Evolutionary conservation across 2,113 vertebrate genomes (phyloP).

Genomic region (Lota lota): DNA sequence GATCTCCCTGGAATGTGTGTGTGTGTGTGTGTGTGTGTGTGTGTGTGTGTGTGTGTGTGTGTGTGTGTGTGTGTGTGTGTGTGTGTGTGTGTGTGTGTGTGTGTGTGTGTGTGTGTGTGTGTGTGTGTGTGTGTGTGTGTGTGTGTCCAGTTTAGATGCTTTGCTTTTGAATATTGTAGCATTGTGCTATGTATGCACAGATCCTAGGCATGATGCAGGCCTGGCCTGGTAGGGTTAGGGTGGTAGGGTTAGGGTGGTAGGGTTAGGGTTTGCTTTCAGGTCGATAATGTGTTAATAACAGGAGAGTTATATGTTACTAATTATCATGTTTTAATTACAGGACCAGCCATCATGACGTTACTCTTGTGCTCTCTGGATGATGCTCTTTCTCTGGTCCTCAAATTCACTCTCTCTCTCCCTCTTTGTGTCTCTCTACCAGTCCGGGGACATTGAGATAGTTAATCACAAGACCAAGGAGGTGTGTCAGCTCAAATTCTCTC

Average conservation of each 20-base stretch:
- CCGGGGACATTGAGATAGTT: slow-evolving; percentile 95
- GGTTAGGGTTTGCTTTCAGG: too few species aligned
- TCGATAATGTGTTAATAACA: too few species aligned
- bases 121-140: slow-evolving; percentile 1
- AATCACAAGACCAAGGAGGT: slow-evolving; percentile 96
- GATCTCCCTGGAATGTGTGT: slow-evolving; percentile 4
- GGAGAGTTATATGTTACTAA: too few species aligned
- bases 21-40: slow-evolving; percentile 12
- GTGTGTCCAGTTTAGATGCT: neutral
- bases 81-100: neutral
- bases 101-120: neutral
- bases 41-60: neutral
- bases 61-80: neutral
- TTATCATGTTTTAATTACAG: too few species aligned
- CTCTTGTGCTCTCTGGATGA: too few species aligned
- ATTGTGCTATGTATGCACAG: too few species aligned
- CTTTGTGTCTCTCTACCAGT: slow-evolving; percentile 64
- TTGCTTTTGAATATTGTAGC: neutral
- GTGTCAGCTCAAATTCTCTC: slow-evolving; percentile 96
- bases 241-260: too few species aligned
- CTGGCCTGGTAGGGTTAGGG: too few species aligned
- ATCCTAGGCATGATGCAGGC: too few species aligned
- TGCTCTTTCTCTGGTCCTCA: too few species aligned
- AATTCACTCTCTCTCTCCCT: neutral
- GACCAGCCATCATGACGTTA: too few species aligned